Evolutionary conservation across 1,140 invertebrate species (phyloP).

Genomic region (Papilio aristodemus): DNA sequence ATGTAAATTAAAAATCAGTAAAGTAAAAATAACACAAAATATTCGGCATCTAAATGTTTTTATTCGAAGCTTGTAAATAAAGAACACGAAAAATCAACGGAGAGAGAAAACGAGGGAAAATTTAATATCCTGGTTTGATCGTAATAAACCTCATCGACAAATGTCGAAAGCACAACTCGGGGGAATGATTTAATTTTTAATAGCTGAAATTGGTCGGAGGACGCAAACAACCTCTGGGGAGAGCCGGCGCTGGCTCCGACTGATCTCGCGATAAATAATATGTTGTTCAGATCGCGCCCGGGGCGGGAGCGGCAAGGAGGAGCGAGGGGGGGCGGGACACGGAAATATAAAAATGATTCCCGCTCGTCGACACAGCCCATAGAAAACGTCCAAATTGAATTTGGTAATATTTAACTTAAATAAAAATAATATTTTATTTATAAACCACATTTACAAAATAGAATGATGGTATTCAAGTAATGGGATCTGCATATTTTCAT

Average conservation of each 20-base stretch:
- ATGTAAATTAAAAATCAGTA: background rate
- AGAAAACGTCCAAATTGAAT: background rate
- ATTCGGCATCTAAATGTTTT: background rate
- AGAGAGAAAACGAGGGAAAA: slow-evolving; percentile 12
- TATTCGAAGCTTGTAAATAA: slow-evolving; percentile 5
- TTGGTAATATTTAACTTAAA: background rate
- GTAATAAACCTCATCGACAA: slow-evolving; percentile 31
- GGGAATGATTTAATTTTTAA: slow-evolving; percentile 32
- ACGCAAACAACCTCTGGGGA: slow-evolving; percentile 29
- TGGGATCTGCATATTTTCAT: too few species aligned
- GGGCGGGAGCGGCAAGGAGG: background rate
- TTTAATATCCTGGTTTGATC: slow-evolving; percentile 25
- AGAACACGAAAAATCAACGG: slow-evolving; percentile 9
- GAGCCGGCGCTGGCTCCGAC: background rate
- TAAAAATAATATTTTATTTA: background rate
- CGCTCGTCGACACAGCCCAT: background rate
- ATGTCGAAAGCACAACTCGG: slow-evolving; percentile 30
- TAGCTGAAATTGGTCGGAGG: slow-evolving; percentile 26
- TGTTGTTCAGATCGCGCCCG: background rate
- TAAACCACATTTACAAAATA: background rate
- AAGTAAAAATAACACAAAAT: background rate
- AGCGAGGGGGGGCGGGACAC: background rate
- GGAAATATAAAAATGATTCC: slow-evolving; percentile 24
- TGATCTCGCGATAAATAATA: slow-evolving; percentile 30
- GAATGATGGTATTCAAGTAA: too few species aligned